Conservation (phyloP, 1,140 invertebrate species). For the Euglossa dilemma region DNA sequence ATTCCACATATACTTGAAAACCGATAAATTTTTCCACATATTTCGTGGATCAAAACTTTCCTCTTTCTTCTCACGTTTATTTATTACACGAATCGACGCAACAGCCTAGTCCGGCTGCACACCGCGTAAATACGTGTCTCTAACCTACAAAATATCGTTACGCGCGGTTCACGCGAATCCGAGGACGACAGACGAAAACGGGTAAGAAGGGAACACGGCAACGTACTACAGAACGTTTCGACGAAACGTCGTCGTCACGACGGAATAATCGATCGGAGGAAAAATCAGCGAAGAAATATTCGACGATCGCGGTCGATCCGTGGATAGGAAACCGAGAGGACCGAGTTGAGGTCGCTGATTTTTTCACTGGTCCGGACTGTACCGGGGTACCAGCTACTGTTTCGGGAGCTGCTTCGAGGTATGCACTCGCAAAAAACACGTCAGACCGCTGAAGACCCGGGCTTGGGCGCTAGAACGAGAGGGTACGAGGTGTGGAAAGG, state of each 20-base stretch:
- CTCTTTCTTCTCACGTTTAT: neutral
- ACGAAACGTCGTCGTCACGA: too few relatives aligned
- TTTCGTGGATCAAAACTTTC: neutral
- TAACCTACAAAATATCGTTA: neutral
- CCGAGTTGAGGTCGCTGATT: slow-evolving; percentile 63
- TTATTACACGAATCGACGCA: neutral
- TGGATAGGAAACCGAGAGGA: slow-evolving; percentile 27
- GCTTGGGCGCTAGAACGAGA: slow-evolving; percentile 49
- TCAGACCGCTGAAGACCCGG: slow-evolving; percentile 78
- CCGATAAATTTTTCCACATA: neutral
- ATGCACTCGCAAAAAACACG: slow-evolving; percentile 83
- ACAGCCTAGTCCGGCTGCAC: neutral
- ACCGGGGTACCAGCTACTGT: slow-evolving; percentile 81
- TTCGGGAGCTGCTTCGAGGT: slow-evolving; percentile 82
- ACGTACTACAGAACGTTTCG: too few relatives aligned
- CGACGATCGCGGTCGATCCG: slow-evolving; percentile 12
- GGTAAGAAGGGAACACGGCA: too few relatives aligned
- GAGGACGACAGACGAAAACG: too few relatives aligned
- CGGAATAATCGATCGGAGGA: neutral
- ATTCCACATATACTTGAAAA: neutral
- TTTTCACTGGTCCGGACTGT: slow-evolving; percentile 81
- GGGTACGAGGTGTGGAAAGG: neutral
- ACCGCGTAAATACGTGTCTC: neutral
- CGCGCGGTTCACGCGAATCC: neutral
- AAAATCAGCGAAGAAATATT: slow-evolving; percentile 9